Evolutionary conservation across 2,797 vertebrate genomes (phyloP).

Genomic region (Oceanodroma leucorhoa): DNA sequence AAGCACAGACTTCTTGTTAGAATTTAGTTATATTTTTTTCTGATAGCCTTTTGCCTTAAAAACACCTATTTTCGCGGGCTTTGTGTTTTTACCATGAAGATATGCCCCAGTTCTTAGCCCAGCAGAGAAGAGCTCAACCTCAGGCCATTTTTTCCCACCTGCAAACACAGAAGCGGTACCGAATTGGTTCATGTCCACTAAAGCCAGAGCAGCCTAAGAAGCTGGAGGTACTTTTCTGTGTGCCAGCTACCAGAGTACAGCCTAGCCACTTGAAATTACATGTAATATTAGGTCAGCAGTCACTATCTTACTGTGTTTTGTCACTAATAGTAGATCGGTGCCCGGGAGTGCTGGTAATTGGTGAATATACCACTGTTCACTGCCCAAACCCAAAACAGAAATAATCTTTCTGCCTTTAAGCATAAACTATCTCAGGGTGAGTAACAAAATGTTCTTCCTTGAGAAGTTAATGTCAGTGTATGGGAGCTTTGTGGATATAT

Average conservation of each 20-base stretch:
- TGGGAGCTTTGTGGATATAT: slow-evolving; percentile 31
- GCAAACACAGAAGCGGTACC: not conserved
- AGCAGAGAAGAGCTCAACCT: not conserved
- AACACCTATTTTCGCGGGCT: not conserved
- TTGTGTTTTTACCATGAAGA: not conserved
- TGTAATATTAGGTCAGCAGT: not conserved
- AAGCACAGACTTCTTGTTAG: not conserved
- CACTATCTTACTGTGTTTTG: not conserved
- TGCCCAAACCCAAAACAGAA: slow-evolving; percentile 6
- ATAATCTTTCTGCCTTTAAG: slow-evolving; percentile 14
- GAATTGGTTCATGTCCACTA: fast-evolving
- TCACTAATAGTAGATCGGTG: not conserved
- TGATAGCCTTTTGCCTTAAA: not conserved
- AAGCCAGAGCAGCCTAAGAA: not conserved
- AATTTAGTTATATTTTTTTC: not conserved
- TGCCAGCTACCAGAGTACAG: not conserved
- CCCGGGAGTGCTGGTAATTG: not conserved
- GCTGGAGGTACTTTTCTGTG: not conserved
- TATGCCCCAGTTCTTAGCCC: not conserved
- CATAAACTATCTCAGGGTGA: slow-evolving; percentile 3
- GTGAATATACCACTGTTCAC: not conserved
- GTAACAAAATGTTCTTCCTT: slow-evolving; percentile 55
- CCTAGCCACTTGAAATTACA: not conserved
- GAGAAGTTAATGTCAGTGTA: slow-evolving; percentile 46
- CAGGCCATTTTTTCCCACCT: not conserved